These are phyloP conservation scores for Dasyurus viverrinus DNA, from an alignment of 2,113 vertebrate genomes.

Conservation along the genomic window DNA sequence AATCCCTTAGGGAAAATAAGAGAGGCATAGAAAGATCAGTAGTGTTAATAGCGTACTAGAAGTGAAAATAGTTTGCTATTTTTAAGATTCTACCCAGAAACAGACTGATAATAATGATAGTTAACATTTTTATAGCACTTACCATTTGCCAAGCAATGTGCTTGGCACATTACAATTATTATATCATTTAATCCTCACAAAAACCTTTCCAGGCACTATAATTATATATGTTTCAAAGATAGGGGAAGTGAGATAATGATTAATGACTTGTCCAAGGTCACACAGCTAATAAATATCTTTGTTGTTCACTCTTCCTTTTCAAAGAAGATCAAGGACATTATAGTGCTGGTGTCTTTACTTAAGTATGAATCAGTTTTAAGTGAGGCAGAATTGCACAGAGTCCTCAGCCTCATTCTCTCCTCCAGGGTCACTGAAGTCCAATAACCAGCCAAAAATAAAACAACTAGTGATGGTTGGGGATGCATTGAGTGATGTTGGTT, in stretches of 20 bases:
- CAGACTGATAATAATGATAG: neutral
- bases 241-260: neutral
- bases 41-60: slow-evolving; percentile 18
- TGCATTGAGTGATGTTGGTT: too few relatives aligned
- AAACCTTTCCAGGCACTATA: neutral
- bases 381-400: neutral
- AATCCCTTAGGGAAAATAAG: neutral
- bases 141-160: neutral
- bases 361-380: neutral
- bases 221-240: neutral
- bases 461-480: too few relatives aligned
- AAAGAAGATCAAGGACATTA: neutral
- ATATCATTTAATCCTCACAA: neutral
- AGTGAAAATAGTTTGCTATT: slow-evolving; percentile 45
- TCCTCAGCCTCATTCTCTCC: too few relatives aligned
- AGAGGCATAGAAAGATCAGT: neutral
- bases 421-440: too few relatives aligned
- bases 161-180: neutral
- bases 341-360: neutral
- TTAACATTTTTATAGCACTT: neutral
- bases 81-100: slow-evolving; percentile 1
- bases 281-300: neutral
- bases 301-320: neutral
- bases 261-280: neutral
- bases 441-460: too few relatives aligned